These are phyloP conservation scores for Varecia variegata DNA, from an alignment of 2,797 vertebrate genomes.

Conservation along the genomic window DNA sequence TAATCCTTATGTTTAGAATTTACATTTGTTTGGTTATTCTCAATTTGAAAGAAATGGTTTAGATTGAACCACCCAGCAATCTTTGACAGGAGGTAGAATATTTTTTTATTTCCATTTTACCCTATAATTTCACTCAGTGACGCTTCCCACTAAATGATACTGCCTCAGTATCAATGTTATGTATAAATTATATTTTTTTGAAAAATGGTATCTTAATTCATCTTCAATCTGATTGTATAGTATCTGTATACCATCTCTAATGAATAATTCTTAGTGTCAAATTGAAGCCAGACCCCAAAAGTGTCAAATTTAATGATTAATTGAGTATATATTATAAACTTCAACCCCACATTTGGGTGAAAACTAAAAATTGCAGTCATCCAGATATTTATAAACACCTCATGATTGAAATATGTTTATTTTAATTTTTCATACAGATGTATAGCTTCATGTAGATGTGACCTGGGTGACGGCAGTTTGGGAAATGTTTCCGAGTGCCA, in stretches of 20 bases:
- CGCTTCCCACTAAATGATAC: not conserved
- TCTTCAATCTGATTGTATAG: not conserved
- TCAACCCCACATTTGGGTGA: not conserved
- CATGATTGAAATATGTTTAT: not conserved
- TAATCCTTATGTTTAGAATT: not conserved
- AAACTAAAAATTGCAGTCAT: not conserved
- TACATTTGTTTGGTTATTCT: not conserved
- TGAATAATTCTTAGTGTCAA: not conserved
- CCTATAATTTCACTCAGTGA: conserved; percentile 10
- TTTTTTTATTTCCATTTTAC: not conserved
- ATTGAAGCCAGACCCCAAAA: not conserved
- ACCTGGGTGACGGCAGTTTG: not conserved
- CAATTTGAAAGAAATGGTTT: not conserved
- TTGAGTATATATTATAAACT: not conserved
- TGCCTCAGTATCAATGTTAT: not conserved
- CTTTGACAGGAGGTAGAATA: not conserved
- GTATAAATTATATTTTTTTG: not conserved
- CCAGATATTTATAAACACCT: not conserved
- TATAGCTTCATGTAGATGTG: not conserved
- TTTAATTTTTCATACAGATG: not conserved
- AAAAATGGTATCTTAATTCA: not conserved
- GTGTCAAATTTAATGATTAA: not conserved
- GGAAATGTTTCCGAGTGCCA: not conserved
- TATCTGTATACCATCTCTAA: not conserved
- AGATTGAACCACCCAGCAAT: not conserved